These are phyloP conservation scores for Dicycla oo DNA, from an alignment of 2,888 invertebrate species.

Conservation along the genomic window DNA sequence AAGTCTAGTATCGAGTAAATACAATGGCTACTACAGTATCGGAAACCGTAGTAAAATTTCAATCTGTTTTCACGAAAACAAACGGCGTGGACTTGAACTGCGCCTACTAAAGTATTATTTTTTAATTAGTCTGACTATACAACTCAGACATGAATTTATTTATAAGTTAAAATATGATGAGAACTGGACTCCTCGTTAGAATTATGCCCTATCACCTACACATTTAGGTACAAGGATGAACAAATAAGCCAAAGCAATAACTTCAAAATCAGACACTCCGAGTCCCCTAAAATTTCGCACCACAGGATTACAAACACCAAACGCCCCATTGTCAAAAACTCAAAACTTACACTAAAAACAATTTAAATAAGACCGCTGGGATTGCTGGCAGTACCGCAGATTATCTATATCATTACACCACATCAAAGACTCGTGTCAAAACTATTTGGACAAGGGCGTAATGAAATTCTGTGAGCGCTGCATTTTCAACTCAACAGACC, in stretches of 20 bases:
- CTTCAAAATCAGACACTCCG: conserved; percentile 18
- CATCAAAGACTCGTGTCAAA: conserved; percentile 77
- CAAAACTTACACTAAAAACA: conserved; percentile 64
- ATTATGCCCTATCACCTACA: neutral
- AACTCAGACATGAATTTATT: neutral
- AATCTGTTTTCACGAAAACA: no score
- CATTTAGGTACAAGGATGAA: neutral
- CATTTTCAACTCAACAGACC: conserved; percentile 38
- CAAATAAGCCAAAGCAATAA: conserved; percentile 34
- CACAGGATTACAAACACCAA: conserved; percentile 53
- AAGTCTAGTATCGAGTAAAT: no score
- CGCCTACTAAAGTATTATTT: no score
- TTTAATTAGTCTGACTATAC: neutral
- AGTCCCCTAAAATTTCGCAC: conserved; percentile 42
- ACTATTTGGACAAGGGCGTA: conserved; percentile 67
- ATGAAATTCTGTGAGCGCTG: conserved; percentile 39
- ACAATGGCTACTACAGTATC: no score
- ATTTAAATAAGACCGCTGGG: conserved; percentile 58
- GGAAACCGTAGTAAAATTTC: no score
- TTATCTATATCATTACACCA: conserved; percentile 72
- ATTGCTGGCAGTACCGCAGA: conserved; percentile 64
- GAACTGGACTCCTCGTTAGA: neutral
- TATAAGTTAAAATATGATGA: neutral
- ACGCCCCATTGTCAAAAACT: conserved; percentile 54
- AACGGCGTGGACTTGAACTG: no score